Conservation (phyloP, 1,140 invertebrate genomes). For the Lordiphosa mommai region DNA sequence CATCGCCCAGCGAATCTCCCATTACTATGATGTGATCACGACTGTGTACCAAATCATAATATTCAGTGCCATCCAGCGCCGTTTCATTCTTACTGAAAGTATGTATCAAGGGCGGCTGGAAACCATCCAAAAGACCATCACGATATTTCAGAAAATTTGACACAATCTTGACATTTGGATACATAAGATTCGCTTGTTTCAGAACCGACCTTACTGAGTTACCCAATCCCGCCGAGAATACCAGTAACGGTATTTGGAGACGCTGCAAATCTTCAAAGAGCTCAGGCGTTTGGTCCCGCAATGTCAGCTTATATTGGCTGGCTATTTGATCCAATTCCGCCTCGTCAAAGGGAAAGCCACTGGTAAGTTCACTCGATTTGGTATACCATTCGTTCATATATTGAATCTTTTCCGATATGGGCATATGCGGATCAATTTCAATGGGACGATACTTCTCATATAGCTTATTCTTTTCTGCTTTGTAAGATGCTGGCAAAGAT, state of each 20-base stretch:
- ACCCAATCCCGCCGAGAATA: constrained; percentile 97
- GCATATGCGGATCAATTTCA: constrained; percentile 89
- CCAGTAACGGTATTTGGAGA: constrained; percentile 89
- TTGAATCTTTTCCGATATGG: constrained; percentile 86
- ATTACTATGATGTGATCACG: constrained; percentile 91
- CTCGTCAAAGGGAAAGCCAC: constrained; percentile 83
- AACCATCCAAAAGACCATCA: constrained; percentile 84
- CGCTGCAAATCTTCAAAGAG: constrained; percentile 85
- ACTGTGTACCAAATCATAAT: constrained; percentile 86
- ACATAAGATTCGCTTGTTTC: constrained; percentile 84
- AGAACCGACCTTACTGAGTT: constrained; percentile 89
- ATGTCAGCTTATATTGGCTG: constrained; percentile 78
- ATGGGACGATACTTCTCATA: constrained; percentile 90
- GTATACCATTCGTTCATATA: constrained; percentile 95
- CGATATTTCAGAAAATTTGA: constrained; percentile 94
- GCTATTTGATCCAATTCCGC: constrained; percentile 82
- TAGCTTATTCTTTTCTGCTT: constrained; percentile 81
- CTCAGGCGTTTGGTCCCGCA: constrained; percentile 87
- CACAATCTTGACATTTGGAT: constrained; percentile 92
- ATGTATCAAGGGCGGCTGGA: constrained; percentile 89
- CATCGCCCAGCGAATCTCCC: constrained; percentile 94
- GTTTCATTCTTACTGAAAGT: constrained; percentile 95
- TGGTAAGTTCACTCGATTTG: constrained; percentile 82
- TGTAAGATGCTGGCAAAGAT: constrained; percentile 84
- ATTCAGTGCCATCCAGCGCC: constrained; percentile 88